Percentiles rank a stretch among this genome's conserved stretches.
phyloP scores from a whole-genome alignment of 2,888 invertebrate genomes.

The Pollenia angustigena region DNA sequence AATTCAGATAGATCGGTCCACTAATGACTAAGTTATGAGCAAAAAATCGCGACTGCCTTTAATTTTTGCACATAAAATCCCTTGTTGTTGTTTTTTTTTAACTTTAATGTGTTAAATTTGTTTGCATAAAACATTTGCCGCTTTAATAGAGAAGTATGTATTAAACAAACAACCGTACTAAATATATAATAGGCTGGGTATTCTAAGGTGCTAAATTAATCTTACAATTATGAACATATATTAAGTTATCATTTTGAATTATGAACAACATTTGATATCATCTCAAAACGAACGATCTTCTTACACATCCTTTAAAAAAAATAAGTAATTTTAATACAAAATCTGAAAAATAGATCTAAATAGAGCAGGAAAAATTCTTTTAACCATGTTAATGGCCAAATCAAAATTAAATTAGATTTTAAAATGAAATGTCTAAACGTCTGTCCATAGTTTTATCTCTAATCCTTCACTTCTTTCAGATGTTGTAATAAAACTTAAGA shows the following conservation, averaged over 20 bases:
- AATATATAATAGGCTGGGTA: too few species aligned
- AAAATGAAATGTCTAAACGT: neutral
- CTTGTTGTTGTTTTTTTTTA: too few species aligned
- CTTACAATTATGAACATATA: neutral
- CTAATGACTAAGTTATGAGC: too few species aligned
- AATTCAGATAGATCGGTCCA: too few species aligned
- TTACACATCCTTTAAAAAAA: conserved; percentile 16
- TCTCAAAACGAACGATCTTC: conserved; percentile 9
- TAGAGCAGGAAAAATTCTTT: conserved; percentile 26
- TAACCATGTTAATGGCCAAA: conserved; percentile 7
- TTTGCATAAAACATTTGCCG: too few species aligned
- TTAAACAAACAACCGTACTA: too few species aligned
- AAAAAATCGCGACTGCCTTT: too few species aligned
- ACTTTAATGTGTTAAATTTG: too few species aligned
- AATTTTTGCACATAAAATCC: too few species aligned
- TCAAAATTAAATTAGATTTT: conserved; percentile 1
- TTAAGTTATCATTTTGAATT: neutral
- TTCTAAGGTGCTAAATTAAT: too few species aligned
- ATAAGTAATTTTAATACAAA: neutral
- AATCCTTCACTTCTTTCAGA: conserved; percentile 33
- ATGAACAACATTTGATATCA: neutral
- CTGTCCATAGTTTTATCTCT: neutral
- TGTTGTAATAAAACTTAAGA: conserved; percentile 9
- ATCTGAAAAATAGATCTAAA: conserved; percentile 13
- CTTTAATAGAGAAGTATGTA: too few species aligned